A percentile compares a stretch with the other conserved stretches of the same genome.
Conservation (phyloP, 2,888 invertebrate species). For the Halictus quadricinctus region DNA sequence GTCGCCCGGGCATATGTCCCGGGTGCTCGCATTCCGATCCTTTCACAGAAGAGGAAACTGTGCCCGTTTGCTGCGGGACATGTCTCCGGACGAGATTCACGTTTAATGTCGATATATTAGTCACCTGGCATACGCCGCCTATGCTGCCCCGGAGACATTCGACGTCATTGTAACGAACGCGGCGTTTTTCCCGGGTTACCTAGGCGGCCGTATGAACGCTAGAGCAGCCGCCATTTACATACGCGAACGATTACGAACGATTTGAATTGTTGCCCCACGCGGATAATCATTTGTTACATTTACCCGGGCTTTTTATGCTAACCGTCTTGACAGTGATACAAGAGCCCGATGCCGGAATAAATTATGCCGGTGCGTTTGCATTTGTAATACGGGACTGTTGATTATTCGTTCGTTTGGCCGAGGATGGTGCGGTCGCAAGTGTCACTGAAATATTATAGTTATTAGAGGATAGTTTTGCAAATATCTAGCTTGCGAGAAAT, state of each 20-base stretch:
- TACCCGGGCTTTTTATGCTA: not conserved
- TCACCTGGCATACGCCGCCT: slow-evolving; percentile 44
- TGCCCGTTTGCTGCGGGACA: slow-evolving; percentile 44
- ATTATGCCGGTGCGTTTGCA: not conserved
- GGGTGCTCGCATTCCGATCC: slow-evolving; percentile 69
- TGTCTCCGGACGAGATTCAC: slow-evolving; percentile 44
- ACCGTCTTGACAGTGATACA: slow-evolving; percentile 2
- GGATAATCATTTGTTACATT: slow-evolving; percentile 29
- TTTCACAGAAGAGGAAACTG: slow-evolving; percentile 57
- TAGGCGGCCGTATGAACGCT: slow-evolving; percentile 32
- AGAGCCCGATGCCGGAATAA: slow-evolving; percentile 3
- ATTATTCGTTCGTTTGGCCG: not conserved
- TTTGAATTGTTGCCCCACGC: slow-evolving; percentile 39
- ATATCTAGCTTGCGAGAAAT: too few relatives aligned
- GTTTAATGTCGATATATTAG: slow-evolving; percentile 58
- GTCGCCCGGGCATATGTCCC: slow-evolving; percentile 42
- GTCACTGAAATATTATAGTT: not conserved
- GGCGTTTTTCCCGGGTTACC: not conserved
- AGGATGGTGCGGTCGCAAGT: not conserved
- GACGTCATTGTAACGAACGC: slow-evolving; percentile 51
- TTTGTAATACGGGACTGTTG: not conserved
- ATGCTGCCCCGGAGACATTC: slow-evolving; percentile 45
- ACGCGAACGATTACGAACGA: slow-evolving; percentile 35
- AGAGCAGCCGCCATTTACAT: slow-evolving; percentile 34
- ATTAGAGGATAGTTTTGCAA: not conserved